Conservation (phyloP, 2,113 vertebrate species). For the Alouatta palliata region DNA sequence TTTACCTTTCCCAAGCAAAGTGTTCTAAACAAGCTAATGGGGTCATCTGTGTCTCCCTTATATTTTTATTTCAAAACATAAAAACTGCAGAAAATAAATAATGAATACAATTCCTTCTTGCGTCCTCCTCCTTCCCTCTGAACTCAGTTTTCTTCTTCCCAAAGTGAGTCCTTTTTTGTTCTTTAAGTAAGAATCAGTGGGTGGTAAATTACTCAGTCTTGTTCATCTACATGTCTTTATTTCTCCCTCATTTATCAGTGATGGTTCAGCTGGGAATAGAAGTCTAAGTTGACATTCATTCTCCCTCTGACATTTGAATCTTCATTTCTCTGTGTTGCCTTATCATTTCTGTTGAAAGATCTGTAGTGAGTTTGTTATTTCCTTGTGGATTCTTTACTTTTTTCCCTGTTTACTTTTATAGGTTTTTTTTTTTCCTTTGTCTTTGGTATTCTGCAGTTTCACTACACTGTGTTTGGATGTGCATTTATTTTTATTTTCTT, state of each 20-base stretch:
- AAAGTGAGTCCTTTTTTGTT: background rate
- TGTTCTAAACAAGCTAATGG: background rate
- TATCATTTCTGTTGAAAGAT: background rate
- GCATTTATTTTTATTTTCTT: conserved; percentile 22
- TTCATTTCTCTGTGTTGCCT: background rate
- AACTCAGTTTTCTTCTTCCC: background rate
- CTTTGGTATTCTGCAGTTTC: background rate
- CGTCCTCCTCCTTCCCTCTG: background rate
- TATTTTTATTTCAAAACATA: conserved; percentile 29
- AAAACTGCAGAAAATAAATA: background rate
- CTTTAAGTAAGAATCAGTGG: background rate
- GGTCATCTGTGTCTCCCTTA: background rate
- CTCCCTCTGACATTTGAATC: background rate
- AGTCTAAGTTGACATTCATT: background rate
- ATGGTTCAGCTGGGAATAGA: background rate
- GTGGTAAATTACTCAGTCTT: background rate
- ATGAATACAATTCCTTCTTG: background rate
- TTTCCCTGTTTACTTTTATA: background rate
- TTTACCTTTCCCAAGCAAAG: conserved; percentile 19
- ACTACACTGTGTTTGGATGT: background rate
- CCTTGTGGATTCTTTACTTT: background rate
- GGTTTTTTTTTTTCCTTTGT: background rate
- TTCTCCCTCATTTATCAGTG: background rate
- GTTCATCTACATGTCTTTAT: background rate
- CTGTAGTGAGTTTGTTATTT: background rate